Base-by-base conservation (phyloP, 2,888 invertebrate genomes). In the Drosophila picticornis region DNA sequence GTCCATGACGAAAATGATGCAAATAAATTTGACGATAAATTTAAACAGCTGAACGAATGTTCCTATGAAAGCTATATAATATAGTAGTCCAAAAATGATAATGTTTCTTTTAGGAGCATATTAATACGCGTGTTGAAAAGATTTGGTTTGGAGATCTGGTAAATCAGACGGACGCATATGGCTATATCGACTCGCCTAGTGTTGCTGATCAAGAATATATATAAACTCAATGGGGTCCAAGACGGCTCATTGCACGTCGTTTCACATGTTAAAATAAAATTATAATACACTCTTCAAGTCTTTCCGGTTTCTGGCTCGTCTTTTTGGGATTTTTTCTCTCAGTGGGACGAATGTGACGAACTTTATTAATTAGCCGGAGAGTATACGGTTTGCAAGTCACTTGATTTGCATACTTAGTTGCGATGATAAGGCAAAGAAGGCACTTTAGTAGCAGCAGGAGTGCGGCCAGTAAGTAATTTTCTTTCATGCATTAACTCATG, bases 291-390 rank as follows among this genome's bases (percentile, higher is more conserved):
- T 46, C 16, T 46, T 25, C 16, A 16, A 46, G 9, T 46, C 1
- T 25, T 16, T 46, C 16, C 46, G 16, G 25, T 46, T 25, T 46
- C 4, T 16, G 9, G 7, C 4, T 46, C 25, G 25, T 9, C 16
- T 9, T 16, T 46, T 1, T 16, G 10, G 10, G 0, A 16, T 11
- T 55, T 27, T 38, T 56, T 56, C 16, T 56, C 1, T 13, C 4
- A 27, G 56, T 38, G 36, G 36, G 10, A 38, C 10, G 25, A n/a
- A n/a, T n/a, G 53, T 55, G 27, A 56, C 29, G 56, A 68, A 31
- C 61, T 66, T 63, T 52, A 83, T 86, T 73, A 83, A 83, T 80
- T 83, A 80, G 75, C 72, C n/a, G 52, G 52, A 22, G 34, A 55
- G 60, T 36, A 4, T 36, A 4, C n/a, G 32, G 34, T 25, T 48